Percentiles rank a stretch among this genome's conserved stretches.
Conservation (phyloP, 2,797 vertebrate species). For the Rhyacichthys aspro region DNA sequence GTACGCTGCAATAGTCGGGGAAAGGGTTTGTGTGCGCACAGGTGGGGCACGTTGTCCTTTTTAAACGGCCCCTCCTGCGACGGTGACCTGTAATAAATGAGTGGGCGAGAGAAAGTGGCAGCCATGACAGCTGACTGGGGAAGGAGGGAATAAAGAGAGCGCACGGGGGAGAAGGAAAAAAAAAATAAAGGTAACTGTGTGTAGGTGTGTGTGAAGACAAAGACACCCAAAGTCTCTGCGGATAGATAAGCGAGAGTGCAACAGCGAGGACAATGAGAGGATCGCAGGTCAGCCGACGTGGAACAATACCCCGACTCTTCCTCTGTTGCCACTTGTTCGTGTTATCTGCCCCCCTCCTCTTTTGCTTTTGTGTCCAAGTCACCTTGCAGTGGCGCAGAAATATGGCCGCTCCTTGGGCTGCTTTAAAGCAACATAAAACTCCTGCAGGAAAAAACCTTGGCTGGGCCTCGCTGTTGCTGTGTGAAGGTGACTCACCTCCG, state of each 20-base stretch:
- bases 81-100: conserved; percentile 76
- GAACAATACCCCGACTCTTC: conserved; percentile 48
- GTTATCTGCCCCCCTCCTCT: conserved; percentile 21
- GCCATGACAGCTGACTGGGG: conserved; percentile 72
- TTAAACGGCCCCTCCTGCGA: conserved; percentile 50
- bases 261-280: conserved; percentile 43
- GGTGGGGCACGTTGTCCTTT: conserved; percentile 63
- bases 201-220: conserved; percentile 44
- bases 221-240: conserved; percentile 62
- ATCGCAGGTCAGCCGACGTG: conserved; percentile 37
- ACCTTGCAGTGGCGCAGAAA: conserved; percentile 69
- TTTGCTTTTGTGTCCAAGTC: conserved; percentile 41
- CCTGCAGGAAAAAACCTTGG: conserved; percentile 47
- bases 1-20: conserved; percentile 16
- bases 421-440: conserved; percentile 72
- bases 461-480: conserved; percentile 1
- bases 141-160: conserved; percentile 56
- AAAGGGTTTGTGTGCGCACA: conserved; percentile 19
- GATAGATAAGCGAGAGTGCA: conserved; percentile 62
- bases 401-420: conserved; percentile 53
- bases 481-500: conserved; percentile 53
- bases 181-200: conserved; percentile 22
- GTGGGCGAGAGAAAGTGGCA: conserved; percentile 71
- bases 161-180: conserved; percentile 12
- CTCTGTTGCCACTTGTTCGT: conserved; percentile 42